These are phyloP conservation scores for Drosophila histrio DNA, from an alignment of 2,888 invertebrate species.

Conservation along the genomic window DNA sequence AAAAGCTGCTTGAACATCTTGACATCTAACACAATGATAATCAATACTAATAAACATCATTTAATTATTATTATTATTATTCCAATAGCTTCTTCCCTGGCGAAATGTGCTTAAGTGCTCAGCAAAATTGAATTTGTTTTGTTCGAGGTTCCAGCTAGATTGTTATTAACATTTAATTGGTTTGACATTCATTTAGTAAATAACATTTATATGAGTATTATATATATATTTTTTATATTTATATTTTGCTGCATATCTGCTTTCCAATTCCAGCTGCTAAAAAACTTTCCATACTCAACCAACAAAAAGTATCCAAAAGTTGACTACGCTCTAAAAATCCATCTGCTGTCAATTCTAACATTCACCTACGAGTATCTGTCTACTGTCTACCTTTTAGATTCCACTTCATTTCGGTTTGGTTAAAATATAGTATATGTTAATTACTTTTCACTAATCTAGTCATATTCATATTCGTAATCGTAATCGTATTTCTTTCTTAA, in stretches of 20 bases:
- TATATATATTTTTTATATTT: slow-evolving; percentile 1
- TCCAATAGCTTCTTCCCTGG: slow-evolving; percentile 1
- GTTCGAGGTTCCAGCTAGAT: slow-evolving; percentile 7
- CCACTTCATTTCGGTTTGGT: background rate
- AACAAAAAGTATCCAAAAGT: slow-evolving; percentile 8
- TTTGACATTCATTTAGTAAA: slow-evolving; percentile 30
- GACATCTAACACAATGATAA: slow-evolving; percentile 52
- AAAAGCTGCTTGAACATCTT: slow-evolving; percentile 32
- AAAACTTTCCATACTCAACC: background rate
- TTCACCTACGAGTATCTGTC: background rate
- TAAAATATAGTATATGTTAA: slow-evolving; percentile 28
- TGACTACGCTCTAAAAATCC: slow-evolving; percentile 45
- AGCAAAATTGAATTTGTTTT: slow-evolving; percentile 51
- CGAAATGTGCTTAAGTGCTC: slow-evolving; percentile 58
- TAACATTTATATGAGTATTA: slow-evolving; percentile 38
- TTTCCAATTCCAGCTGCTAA: slow-evolving; percentile 22
- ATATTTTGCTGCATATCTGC: slow-evolving; percentile 22
- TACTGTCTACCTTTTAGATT: background rate
- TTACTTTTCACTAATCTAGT: slow-evolving; percentile 9
- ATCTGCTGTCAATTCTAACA: slow-evolving; percentile 10
- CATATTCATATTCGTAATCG: slow-evolving; percentile 6
- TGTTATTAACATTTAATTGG: slow-evolving; percentile 24
- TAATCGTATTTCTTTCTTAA: background rate
- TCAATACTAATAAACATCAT: slow-evolving; percentile 37
- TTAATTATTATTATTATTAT: no score